Base-by-base conservation (phyloP, 2,113 vertebrate genomes). In the Taurulus bubalis region DNA sequence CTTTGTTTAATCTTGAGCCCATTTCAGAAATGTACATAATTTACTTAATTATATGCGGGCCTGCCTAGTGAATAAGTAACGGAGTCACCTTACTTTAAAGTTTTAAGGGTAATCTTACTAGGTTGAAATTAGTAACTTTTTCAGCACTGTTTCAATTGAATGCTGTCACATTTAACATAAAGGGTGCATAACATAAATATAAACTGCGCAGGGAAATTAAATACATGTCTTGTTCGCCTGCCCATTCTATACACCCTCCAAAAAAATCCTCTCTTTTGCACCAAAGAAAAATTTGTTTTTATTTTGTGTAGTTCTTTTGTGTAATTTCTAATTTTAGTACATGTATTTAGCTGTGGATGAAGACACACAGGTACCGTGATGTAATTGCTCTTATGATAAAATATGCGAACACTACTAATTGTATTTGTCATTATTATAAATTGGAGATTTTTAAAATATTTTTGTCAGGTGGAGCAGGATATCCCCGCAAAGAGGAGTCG, bases 401-500 rank as follows among this genome's bases (percentile, higher is more conserved):
- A 28, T 18, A 30, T 36, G 26, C 28, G 3, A 32, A 34, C 14
- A 32, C 8, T 36, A 28, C 8, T 53, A 9, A 36, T 55, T 55
- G 45, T 15, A 22, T n/a, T 40, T 65, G 3, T 65, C 6, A 63
- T 51, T 40, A 38, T 26, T 22, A 40, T 55, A 20, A 51, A 12
- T 51, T 32, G 1, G 4, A 18, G 59, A 24, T 34, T 60, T 24
- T 28, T 34, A 42, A 42, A 42, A 12, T 47, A 5, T 38, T 32
- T 56, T 9, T 51, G 18, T 38, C 56, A 99, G 98, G 97, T 97
- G 95, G 97, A 99, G 92, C 96, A 95, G 95, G 97, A 99, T 91
- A 96, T 97, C 87, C 97, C 98, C 79, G 95, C 96, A 38, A 99
- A 98, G 90, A 97, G 96, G 88, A 99, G 96, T 94, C 96, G 97